These are phyloP conservation scores for Onthophagus taurus DNA, from an alignment of 1,140 invertebrate genomes.

Conservation along the genomic window DNA sequence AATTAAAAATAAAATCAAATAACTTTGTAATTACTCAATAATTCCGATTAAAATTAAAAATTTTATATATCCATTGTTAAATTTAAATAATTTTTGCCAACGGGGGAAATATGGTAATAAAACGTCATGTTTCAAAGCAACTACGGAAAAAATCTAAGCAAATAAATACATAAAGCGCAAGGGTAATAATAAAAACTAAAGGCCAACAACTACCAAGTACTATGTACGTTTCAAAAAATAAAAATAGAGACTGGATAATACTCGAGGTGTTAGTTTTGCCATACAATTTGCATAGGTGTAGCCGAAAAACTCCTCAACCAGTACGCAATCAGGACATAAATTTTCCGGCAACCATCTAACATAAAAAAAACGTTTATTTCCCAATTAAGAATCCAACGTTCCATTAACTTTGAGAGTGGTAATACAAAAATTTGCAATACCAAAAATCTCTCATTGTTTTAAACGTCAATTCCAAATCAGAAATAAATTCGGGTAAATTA, in stretches of 20 bases:
- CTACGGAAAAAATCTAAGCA: slow-evolving; percentile 16
- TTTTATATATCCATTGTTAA: too few species aligned
- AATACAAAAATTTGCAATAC: slow-evolving; percentile 9
- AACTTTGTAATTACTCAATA: too few species aligned
- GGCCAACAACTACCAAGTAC: slow-evolving; percentile 26
- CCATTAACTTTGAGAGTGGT: too few species aligned
- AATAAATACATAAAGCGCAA: slow-evolving; percentile 22
- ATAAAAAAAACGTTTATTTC: too few species aligned
- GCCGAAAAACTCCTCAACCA: slow-evolving; percentile 16
- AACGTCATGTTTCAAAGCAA: slow-evolving; percentile 14
- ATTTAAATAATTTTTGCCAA: slow-evolving; percentile 9
- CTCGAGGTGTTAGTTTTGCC: slow-evolving; percentile 31
- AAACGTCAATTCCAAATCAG: too few species aligned
- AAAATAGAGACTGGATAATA: slow-evolving; percentile 34
- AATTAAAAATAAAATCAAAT: too few species aligned
- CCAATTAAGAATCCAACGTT: too few species aligned
- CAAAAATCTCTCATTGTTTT: too few species aligned
- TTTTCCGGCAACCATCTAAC: slow-evolving; percentile 2
- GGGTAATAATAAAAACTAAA: slow-evolving; percentile 19
- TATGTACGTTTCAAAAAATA: too few species aligned
- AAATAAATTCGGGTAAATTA: too few species aligned
- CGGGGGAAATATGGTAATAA: slow-evolving; percentile 18
- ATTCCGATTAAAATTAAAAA: too few species aligned
- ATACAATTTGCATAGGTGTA: slow-evolving; percentile 27
- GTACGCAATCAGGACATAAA: slow-evolving; percentile 4